A percentile compares a stretch with the other conserved stretches of the same genome.
Conservation (phyloP, 2,888 invertebrate genomes). For the Diogma glabrata region DNA sequence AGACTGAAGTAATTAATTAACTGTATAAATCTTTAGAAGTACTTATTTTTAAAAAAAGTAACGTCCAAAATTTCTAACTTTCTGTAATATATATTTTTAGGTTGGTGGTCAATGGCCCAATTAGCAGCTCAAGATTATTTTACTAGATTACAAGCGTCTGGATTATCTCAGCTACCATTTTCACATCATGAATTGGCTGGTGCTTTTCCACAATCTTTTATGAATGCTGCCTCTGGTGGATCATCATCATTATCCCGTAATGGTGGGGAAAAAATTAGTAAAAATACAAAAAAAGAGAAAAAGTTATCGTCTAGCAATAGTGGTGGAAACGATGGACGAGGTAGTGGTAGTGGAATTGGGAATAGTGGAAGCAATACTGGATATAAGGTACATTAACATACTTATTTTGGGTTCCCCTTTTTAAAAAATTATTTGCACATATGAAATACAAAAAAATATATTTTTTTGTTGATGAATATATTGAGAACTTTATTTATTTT, state of each 20-base stretch:
- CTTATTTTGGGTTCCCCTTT: too few species aligned
- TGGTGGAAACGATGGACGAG: constrained; percentile 25
- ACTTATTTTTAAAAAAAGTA: too few species aligned
- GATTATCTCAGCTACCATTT: constrained; percentile 52
- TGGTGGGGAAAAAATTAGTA: constrained; percentile 9
- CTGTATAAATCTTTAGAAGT: too few species aligned
- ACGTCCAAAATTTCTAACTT: too few species aligned
- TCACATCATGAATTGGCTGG: constrained; percentile 51
- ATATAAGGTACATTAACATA: constrained; percentile 6
- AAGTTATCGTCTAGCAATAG: constrained; percentile 27
- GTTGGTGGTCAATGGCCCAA: constrained; percentile 90
- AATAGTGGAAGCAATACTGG: constrained; percentile 32
- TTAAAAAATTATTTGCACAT: too few species aligned
- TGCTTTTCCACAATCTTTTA: constrained; percentile 42
- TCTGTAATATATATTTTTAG: too few species aligned
- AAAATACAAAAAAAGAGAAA: constrained; percentile 13
- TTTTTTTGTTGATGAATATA: too few species aligned
- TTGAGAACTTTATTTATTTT: too few species aligned
- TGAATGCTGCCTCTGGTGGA: constrained; percentile 15
- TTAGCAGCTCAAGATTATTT: constrained; percentile 81
- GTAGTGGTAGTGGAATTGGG: constrained; percentile 30
- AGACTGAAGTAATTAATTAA: too few species aligned
- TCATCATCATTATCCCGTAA: constrained; percentile 8
- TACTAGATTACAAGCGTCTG: constrained; percentile 69
- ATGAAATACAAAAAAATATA: too few species aligned